Evolutionary conservation across 64 coral and sea anemone species (phyloP).

Genomic region (Orbicella faveolata): DNA sequence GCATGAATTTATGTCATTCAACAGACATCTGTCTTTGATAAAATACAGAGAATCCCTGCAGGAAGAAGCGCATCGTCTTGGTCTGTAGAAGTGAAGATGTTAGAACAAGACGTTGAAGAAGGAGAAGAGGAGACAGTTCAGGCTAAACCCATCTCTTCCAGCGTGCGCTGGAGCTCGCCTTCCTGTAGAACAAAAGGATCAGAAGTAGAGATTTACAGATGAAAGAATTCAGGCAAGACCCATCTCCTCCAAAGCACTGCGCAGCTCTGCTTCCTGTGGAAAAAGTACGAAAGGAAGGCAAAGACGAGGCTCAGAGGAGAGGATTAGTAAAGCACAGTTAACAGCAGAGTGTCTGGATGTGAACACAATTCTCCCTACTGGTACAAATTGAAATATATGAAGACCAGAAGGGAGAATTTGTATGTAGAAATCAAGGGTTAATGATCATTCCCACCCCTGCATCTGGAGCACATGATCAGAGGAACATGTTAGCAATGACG

Average conservation of each 20-base stretch:
- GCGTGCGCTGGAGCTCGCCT: constrained; percentile 84
- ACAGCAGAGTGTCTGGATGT: neutral
- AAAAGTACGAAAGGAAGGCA: constrained; percentile 41
- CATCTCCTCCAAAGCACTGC: constrained; percentile 79
- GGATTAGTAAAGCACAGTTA: neutral
- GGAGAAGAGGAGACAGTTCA: constrained; percentile 51
- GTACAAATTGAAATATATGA: neutral
- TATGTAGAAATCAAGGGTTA: too few species aligned
- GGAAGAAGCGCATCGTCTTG: neutral
- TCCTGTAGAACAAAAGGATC: constrained; percentile 93
- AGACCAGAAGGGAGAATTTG: neutral
- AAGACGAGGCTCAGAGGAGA: constrained; percentile 28
- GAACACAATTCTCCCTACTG: neutral
- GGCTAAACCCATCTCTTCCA: constrained; percentile 96
- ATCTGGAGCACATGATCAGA: too few species aligned
- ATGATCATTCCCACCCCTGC: too few species aligned
- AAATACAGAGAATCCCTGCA: neutral
- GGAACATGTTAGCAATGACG: too few species aligned
- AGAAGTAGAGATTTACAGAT: constrained; percentile 50
- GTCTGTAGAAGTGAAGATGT: constrained; percentile 29
- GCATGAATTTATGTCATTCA: neutral
- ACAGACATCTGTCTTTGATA: neutral
- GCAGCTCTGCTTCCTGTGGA: constrained; percentile 69
- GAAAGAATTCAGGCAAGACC: constrained; percentile 69
- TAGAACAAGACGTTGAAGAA: constrained; percentile 34